Evolutionary conservation across 2,113 vertebrate species (phyloP), one percentile per base, ranked within the genome.

Genomic region (Anseranas semipalmata): DNA sequence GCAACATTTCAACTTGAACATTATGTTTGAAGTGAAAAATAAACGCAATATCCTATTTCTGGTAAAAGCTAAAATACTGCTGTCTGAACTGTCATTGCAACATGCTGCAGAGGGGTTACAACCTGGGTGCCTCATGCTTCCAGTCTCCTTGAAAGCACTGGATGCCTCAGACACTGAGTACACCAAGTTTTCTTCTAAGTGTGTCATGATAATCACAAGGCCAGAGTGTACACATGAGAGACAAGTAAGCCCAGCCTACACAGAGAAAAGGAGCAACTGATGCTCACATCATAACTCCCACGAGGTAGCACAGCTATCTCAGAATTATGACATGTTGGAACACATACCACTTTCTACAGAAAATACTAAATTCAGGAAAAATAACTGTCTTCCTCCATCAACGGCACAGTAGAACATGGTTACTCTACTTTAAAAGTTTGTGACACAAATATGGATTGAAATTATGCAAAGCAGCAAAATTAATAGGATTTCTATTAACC

Each of bases 171-270:
- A 60, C 27, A 33, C 37, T 14, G 30, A 48, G 65, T 25, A 30
- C 45, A 25, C 18, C 10, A 35, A 33, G 15, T 39, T 74, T 82
- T 74, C 15, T 52, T 62, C 13, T 22, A 32, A 46, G 45, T 8
- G 28, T 28, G 21, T 17, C 14, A 59, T 28, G 30, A 46, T 58
- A 52, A 67, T 13, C 16, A 18, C 25, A 46, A 68, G 55, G 39
- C 25, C 72, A 53, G 25, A 79, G 45, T 1, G 2, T 1, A 1
- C 8, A 25, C 1, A 4, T n/a, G 19, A 50, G 77, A 74, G 10
- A 68, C 33, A 39, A 66, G 39, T 5, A 22, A 72, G 67, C 15
- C 32, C 32, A 52, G 37, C 20, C 20, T 21, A n/a, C 43, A 52
- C 30, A 60, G 25, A 7, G 20, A 24, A 43, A 60, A 21, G 30